These are phyloP conservation scores for Bimastos eiseni DNA, from an alignment of 2,888 invertebrate genomes.

Conservation along the genomic window DNA sequence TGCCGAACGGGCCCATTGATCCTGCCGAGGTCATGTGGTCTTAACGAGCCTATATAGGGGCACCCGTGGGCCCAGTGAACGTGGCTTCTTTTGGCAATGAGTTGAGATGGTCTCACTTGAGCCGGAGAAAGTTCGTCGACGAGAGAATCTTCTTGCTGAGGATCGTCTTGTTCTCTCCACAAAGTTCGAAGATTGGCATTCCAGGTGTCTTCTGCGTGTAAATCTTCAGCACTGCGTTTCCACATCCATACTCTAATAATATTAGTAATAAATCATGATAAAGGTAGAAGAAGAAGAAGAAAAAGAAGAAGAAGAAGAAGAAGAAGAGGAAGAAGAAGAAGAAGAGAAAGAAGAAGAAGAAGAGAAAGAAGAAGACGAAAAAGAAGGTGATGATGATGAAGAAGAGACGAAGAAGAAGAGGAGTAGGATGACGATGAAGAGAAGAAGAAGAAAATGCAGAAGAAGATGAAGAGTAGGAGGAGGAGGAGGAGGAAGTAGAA, in stretches of 20 bases:
- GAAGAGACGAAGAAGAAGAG: too few species aligned
- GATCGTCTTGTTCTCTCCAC: constrained; percentile 31
- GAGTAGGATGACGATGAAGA: too few species aligned
- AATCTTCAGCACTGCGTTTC: constrained; percentile 37
- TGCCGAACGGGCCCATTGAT: too few species aligned
- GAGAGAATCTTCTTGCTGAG: constrained; percentile 25
- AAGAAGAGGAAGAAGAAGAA: neutral
- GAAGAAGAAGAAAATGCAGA: too few species aligned
- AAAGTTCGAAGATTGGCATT: constrained; percentile 31
- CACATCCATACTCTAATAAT: constrained; percentile 28
- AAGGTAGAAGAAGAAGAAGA: neutral
- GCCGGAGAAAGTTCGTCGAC: constrained; percentile 28
- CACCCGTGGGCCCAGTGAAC: neutral
- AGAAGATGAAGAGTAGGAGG: too few species aligned
- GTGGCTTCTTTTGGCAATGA: neutral
- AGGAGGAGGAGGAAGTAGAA: too few species aligned
- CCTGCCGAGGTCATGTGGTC: neutral
- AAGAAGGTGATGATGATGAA: too few species aligned
- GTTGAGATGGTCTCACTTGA: constrained; percentile 28
- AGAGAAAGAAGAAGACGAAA: too few species aligned
- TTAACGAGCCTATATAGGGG: neutral
- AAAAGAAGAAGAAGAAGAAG: neutral
- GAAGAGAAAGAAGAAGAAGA: too few species aligned
- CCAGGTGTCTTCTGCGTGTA: constrained; percentile 24
- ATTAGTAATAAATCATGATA: neutral